phyloP scores from a whole-genome alignment of 1,140 invertebrate species.

The Aphelinus certus region DNA sequence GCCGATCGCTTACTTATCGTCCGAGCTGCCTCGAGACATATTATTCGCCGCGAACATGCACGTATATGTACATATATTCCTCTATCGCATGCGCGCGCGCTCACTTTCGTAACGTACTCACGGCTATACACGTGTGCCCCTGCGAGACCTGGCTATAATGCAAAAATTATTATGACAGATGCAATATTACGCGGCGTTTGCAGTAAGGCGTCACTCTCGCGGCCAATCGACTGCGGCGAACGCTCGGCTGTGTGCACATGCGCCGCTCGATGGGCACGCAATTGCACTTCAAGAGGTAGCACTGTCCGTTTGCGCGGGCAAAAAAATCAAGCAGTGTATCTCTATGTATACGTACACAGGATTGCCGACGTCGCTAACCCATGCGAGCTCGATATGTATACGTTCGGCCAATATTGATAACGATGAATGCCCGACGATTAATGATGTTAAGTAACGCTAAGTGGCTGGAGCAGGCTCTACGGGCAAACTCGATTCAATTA shows the following conservation, averaged over 20 bases:
- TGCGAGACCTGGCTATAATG: constrained; percentile 1
- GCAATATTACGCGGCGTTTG: constrained; percentile 14
- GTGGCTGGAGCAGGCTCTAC: no score
- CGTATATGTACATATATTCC: constrained; percentile 8
- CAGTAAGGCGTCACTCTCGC: constrained; percentile 26
- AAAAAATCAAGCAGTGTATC: no score
- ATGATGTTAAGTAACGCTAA: no score
- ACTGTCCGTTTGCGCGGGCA: no score
- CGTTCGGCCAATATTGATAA: no score
- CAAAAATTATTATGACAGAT: constrained; percentile 42
- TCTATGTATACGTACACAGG: no score
- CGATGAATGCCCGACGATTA: no score
- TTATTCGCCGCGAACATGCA: constrained; percentile 33
- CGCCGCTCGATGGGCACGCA: no score
- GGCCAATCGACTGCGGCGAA: constrained; percentile 14
- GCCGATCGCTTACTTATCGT: constrained; percentile 42
- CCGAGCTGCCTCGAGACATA: constrained; percentile 38
- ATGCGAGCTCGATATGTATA: no score
- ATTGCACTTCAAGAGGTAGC: no score
- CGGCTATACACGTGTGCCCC: not conserved
- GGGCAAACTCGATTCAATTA: no score
- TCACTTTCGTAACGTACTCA: constrained; percentile 7
- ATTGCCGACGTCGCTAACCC: no score
- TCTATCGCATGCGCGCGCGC: constrained; percentile 34
- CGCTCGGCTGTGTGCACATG: not conserved